Evolutionary conservation across 2,113 vertebrate genomes (phyloP).

Genomic region (Gopherus evgoodei): DNA sequence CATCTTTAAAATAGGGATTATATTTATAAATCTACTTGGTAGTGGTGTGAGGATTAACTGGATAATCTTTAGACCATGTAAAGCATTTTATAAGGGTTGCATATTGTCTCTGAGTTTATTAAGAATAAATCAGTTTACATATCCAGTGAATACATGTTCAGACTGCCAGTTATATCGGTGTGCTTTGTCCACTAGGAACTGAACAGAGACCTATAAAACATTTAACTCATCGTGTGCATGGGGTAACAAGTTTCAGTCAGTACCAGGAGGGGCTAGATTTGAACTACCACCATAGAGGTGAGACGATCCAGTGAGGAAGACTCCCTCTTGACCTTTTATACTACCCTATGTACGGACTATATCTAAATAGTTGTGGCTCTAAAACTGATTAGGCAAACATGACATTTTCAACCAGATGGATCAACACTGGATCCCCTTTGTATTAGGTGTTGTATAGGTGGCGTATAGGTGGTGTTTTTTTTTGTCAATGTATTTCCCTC

Average conservation of each 20-base stretch:
- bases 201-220: background rate
- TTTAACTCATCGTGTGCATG: rapidly evolving
- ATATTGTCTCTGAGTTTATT: background rate
- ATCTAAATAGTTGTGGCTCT: background rate
- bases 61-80: background rate
- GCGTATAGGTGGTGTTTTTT: background rate
- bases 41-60: background rate
- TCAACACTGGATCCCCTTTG: background rate
- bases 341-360: background rate
- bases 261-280: background rate
- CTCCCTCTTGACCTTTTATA: background rate
- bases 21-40: background rate
- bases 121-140: background rate
- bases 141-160: background rate
- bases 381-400: background rate
- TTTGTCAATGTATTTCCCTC: no score
- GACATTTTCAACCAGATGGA: background rate
- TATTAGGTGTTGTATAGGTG: background rate
- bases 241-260: background rate
- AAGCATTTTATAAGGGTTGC: background rate
- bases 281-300: background rate
- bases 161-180: background rate
- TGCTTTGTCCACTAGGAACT: background rate
- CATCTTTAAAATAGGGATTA: background rate
- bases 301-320: background rate